Evolutionary conservation across 64 coral and sea anemone species (phyloP).

Genomic region (Trachythela sp.): DNA sequence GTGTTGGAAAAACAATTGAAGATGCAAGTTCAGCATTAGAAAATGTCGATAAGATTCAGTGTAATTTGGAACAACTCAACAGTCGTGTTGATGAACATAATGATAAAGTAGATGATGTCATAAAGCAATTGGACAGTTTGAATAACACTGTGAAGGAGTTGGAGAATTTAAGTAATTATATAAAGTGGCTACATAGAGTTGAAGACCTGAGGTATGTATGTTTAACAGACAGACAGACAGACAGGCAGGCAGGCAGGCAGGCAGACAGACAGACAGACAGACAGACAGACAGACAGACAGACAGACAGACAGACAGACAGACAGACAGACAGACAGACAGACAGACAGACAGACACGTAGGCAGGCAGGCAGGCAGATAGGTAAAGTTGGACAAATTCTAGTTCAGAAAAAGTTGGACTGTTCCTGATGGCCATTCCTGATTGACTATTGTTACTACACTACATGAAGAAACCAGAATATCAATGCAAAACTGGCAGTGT

Average conservation of each 20-base stretch:
- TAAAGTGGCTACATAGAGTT: conserved; percentile 65
- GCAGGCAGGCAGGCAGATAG: no score
- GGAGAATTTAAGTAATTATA: conserved; percentile 61
- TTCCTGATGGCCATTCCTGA: no score
- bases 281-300: no score
- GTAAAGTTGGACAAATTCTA: no score
- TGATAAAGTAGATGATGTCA: conserved; percentile 39
- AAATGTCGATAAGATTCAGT: not conserved
- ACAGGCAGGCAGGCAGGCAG: no score
- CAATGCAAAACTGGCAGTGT: no score
- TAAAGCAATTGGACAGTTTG: conserved; percentile 41
- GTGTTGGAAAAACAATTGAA: not conserved
- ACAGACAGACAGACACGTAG: no score
- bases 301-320: no score
- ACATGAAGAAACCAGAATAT: not conserved
- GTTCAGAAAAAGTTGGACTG: no score
- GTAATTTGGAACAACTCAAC: conserved; percentile 8
- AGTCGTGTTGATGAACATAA: conserved; percentile 35
- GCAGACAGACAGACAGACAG: no score
- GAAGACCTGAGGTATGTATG: conserved; percentile 53
- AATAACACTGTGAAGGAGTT: conserved; percentile 49
- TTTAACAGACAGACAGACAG: not conserved
- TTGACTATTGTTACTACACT: no score
- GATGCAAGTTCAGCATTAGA: not conserved
- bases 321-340: no score